Evolutionary conservation across 2,113 vertebrate genomes (phyloP).

Genomic region (Sturnus vulgaris): DNA sequence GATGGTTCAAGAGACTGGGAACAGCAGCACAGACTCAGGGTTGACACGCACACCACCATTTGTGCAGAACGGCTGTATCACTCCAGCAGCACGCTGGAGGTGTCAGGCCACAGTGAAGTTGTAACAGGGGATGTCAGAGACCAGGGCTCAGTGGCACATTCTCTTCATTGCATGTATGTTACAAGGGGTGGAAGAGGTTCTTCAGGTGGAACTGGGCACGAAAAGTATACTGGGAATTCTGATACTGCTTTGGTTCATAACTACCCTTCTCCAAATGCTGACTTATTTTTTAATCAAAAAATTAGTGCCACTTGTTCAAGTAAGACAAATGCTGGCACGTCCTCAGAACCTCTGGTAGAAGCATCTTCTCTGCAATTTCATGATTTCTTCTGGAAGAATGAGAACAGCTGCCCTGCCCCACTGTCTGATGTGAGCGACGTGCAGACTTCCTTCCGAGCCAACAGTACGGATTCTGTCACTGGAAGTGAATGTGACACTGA

Average conservation of each 20-base stretch:
- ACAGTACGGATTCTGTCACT: slow-evolving; percentile 68
- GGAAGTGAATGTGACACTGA: slow-evolving; percentile 85
- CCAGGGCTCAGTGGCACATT: not conserved
- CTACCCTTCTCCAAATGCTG: not conserved
- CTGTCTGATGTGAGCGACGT: slow-evolving; percentile 33
- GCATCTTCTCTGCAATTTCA: slow-evolving; percentile 4
- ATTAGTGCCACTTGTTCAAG: not conserved
- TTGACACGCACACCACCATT: slow-evolving; percentile 32
- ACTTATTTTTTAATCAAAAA: not conserved
- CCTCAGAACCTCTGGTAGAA: not conserved
- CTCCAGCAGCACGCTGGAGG: slow-evolving; percentile 59
- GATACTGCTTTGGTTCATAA: not conserved
- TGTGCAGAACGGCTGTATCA: slow-evolving; percentile 32
- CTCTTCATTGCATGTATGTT: not conserved
- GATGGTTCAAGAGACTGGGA: not conserved
- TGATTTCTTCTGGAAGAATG: slow-evolving; percentile 26
- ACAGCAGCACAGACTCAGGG: not conserved
- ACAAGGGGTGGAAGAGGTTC: not conserved
- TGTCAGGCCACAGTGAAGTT: slow-evolving; percentile 21
- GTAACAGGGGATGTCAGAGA: not conserved
- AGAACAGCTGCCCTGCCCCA: not conserved
- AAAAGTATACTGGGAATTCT: not conserved
- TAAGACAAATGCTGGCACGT: not conserved
- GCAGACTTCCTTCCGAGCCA: slow-evolving; percentile 53
- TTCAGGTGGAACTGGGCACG: not conserved